These are phyloP conservation scores for Dasypogon diadema DNA, from an alignment of 2,888 invertebrate genomes.

Conservation along the genomic window DNA sequence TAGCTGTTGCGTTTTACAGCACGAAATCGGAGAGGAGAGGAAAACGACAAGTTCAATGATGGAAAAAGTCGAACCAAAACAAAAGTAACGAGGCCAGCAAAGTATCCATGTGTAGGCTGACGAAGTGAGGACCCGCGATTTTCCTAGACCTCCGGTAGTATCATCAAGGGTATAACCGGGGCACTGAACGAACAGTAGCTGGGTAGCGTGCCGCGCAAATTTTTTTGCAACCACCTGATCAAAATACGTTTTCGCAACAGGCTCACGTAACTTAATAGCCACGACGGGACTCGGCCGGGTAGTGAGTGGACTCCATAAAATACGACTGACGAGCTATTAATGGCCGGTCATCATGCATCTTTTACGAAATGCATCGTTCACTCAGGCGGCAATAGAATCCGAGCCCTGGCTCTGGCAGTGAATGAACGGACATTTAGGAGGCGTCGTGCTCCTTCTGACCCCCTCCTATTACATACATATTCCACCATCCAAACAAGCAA, in stretches of 20 bases:
- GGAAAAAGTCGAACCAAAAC: constrained; percentile 23
- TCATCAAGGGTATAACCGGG: background rate
- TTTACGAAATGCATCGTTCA: constrained; percentile 48
- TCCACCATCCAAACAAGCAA: background rate
- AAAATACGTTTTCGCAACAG: constrained; percentile 37
- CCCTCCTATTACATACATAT: background rate
- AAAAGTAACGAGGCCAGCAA: background rate
- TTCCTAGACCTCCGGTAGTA: constrained; percentile 9
- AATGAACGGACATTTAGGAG: constrained; percentile 25
- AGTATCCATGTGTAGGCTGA: background rate
- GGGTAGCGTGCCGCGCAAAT: constrained; percentile 10
- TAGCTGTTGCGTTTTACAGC: constrained; percentile 39
- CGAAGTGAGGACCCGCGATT: background rate
- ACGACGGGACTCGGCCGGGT: background rate
- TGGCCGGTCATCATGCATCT: constrained; percentile 56
- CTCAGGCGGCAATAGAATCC: background rate
- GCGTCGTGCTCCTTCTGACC: background rate
- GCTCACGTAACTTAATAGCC: constrained; percentile 23
- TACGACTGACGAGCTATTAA: constrained; percentile 42
- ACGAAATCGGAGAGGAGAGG: constrained; percentile 17
- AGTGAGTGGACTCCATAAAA: constrained; percentile 28
- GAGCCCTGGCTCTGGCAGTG: background rate
- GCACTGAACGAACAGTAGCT: constrained; percentile 5
- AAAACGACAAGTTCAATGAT: constrained; percentile 37
- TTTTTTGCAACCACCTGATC: constrained; percentile 18